Percentiles rank a stretch among this genome's conserved stretches.
Conservation (phyloP, 2,113 vertebrate species). For the Platysteira castanea region DNA sequence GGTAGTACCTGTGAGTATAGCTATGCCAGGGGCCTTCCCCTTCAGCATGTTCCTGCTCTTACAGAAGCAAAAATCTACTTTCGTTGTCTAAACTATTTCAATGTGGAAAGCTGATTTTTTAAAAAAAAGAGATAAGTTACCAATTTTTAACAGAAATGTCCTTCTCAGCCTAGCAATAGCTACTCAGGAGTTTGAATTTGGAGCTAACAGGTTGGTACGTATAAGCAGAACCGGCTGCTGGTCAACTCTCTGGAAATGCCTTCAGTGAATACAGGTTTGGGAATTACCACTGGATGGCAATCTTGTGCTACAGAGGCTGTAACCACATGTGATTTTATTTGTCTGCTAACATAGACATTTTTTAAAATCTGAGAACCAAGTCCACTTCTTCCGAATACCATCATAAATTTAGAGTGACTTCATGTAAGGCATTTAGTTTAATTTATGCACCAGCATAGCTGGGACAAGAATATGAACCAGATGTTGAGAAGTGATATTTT, state of each 20-base stretch:
- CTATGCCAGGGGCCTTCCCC: neutral
- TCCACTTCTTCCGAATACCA: neutral
- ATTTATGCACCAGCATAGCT: neutral
- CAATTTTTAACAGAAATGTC: neutral
- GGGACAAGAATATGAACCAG: neutral
- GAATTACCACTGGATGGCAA: conserved; percentile 47
- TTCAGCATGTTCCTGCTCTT: neutral
- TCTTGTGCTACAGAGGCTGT: neutral
- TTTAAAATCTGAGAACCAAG: neutral
- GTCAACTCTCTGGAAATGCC: neutral
- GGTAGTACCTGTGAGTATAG: neutral
- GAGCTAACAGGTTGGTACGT: neutral
- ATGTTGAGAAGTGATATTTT: neutral
- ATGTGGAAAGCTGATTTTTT: neutral
- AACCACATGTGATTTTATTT: neutral
- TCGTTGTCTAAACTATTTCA: neutral
- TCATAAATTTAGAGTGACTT: conserved; percentile 20
- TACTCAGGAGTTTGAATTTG: neutral
- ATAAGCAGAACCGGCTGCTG: neutral
- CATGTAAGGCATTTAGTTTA: neutral
- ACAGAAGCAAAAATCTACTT: neutral
- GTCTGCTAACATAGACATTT: neutral
- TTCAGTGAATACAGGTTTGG: neutral
- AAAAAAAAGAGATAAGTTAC: neutral
- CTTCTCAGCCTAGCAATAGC: neutral